A percentile compares a stretch with the other conserved stretches of the same genome.
Evolutionary conservation across 2,888 invertebrate genomes (phyloP).

Genomic region (Tetragnatha montana): DNA sequence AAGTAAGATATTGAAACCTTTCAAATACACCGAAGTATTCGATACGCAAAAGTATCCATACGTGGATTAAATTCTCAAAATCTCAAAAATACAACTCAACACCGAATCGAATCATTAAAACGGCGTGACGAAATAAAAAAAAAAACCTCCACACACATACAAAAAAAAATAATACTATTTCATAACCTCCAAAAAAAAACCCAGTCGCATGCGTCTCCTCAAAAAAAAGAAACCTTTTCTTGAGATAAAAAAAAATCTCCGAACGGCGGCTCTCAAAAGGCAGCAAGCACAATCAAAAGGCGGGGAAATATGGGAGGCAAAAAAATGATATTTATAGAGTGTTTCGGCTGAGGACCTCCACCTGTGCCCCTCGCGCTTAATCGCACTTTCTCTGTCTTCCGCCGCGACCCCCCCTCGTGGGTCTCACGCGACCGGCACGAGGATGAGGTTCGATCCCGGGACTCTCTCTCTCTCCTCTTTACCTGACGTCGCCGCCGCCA

Average conservation of each 20-base stretch:
- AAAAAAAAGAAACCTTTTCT: slow-evolving; percentile 1
- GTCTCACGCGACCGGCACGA: slow-evolving; percentile 46
- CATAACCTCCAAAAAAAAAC: slow-evolving; percentile 21
- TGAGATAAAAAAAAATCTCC: slow-evolving; percentile 29
- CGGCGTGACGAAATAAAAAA: not conserved
- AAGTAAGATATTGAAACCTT: too few species aligned
- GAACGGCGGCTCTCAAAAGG: not conserved
- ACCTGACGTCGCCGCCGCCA: too few species aligned
- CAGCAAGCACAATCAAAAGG: slow-evolving; percentile 48
- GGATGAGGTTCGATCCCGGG: not conserved
- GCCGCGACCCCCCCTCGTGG: slow-evolving; percentile 15
- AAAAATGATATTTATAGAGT: slow-evolving; percentile 11
- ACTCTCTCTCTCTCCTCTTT: too few species aligned
- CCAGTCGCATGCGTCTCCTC: not conserved
- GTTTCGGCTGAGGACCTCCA: slow-evolving; percentile 49
- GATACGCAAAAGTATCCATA: too few species aligned
- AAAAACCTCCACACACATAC: not conserved
- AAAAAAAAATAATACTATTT: slow-evolving; percentile 19
- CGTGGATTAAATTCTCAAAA: too few species aligned
- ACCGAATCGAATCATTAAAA: not conserved
- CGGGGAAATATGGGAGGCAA: slow-evolving; percentile 39
- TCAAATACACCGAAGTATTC: too few species aligned
- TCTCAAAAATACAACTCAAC: too few species aligned
- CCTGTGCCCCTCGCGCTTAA: slow-evolving; percentile 62
- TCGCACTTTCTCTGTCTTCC: slow-evolving; percentile 67